A percentile compares a stretch with the other conserved stretches of the same genome.
phyloP scores from a whole-genome alignment of 2,797 vertebrate genomes.

The Avahi laniger region DNA sequence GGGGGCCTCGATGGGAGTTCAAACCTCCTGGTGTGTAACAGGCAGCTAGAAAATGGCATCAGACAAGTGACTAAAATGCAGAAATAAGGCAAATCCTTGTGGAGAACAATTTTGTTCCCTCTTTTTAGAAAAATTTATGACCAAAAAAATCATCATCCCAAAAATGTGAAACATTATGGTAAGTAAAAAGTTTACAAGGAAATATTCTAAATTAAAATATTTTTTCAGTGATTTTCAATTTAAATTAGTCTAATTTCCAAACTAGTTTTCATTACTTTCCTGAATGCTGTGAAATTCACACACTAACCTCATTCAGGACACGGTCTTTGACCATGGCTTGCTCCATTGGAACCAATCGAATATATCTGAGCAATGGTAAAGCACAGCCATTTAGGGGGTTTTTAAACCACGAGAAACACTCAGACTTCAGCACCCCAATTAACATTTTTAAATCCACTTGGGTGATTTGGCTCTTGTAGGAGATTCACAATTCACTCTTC shows the following conservation, averaged over 20 bases:
- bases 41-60: too few relatives aligned
- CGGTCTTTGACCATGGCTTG: neutral
- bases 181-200: neutral
- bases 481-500: neutral
- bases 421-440: neutral
- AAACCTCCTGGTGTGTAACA: accelerated
- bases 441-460: neutral
- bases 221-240: neutral
- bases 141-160: neutral
- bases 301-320: neutral
- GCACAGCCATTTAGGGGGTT: accelerated
- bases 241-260: neutral
- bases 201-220: neutral
- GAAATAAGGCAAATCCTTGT: neutral
- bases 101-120: neutral
- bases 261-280: neutral
- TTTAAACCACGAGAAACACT: neutral
- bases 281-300: neutral
- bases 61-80: accelerated
- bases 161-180: neutral
- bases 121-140: neutral
- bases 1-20: accelerated
- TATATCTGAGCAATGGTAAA: neutral
- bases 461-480: neutral
- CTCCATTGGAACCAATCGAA: accelerated